phyloP scores from a whole-genome alignment of 2,113 vertebrate genomes.

The Camelus dromedarius region DNA sequence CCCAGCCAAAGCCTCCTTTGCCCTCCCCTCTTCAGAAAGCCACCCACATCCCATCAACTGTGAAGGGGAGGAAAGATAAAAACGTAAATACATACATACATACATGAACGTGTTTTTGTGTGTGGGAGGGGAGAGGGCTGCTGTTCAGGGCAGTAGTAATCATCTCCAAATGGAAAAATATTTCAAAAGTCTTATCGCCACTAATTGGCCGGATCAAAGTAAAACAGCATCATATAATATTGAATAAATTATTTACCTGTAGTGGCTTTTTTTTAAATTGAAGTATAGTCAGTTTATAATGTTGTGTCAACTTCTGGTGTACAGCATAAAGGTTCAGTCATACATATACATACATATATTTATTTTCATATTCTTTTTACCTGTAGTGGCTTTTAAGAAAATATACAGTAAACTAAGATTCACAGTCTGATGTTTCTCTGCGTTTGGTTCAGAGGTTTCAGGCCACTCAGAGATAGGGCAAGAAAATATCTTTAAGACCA shows the following conservation, averaged over 20 bases:
- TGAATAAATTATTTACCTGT: neutral
- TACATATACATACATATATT: too few relatives aligned
- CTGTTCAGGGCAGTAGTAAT: neutral
- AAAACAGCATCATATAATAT: neutral
- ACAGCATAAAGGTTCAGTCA: too few relatives aligned
- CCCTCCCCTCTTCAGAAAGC: neutral
- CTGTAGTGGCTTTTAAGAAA: neutral
- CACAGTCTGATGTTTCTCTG: neutral
- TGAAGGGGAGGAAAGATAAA: neutral
- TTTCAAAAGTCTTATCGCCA: neutral
- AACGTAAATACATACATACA: neutral
- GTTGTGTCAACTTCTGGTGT: too few relatives aligned
- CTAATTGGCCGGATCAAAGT: neutral
- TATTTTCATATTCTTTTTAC: neutral
- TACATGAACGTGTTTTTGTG: neutral
- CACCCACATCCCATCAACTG: neutral
- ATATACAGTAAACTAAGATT: neutral
- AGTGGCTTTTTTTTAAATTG: neutral
- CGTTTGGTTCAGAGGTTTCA: neutral
- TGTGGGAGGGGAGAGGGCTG: neutral
- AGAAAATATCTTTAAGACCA: neutral
- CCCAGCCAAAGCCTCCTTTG: neutral
- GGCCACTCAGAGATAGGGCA: neutral
- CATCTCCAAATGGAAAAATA: neutral
- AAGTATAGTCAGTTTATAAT: too few relatives aligned